These are phyloP conservation scores for Drosophila nigricruria DNA, from an alignment of 2,888 invertebrate genomes.

Conservation along the genomic window DNA sequence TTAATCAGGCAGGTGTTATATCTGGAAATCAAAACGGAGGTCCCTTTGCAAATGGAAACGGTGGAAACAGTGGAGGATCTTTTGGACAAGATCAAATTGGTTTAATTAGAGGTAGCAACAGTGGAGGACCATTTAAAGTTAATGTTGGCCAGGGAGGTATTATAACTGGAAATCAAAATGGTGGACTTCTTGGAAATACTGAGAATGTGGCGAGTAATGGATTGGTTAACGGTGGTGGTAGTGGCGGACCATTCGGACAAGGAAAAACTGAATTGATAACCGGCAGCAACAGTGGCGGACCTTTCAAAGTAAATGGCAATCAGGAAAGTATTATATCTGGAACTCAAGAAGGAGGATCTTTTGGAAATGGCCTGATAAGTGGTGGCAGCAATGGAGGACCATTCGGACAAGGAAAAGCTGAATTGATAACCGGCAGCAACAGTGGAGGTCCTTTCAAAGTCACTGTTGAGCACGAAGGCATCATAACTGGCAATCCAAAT, in stretches of 20 bases:
- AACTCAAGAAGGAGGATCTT: neutral
- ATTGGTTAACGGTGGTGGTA: neutral
- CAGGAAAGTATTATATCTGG: neutral
- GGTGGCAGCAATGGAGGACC: constrained; percentile 9
- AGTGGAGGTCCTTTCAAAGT: constrained; percentile 6
- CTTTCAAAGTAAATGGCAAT: neutral
- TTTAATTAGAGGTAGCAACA: constrained; percentile 7
- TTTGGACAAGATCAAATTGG: constrained; percentile 5
- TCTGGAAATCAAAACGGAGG: neutral
- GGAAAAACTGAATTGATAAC: neutral
- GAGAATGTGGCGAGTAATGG: neutral
- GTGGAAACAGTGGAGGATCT: constrained; percentile 4
- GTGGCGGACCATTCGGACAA: constrained; percentile 13
- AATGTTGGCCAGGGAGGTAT: neutral
- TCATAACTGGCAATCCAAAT: neutral
- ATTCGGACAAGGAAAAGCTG: neutral
- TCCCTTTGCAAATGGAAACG: neutral
- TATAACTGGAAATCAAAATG: neutral
- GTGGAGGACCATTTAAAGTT: constrained; percentile 7
- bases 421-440: neutral
- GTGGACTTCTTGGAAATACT: neutral
- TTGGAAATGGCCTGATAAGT: neutral
- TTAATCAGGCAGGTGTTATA: neutral
- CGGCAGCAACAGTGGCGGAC: constrained; percentile 8
- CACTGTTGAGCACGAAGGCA: neutral